Conservation (phyloP, 2,113 vertebrate species). For the Spheniscus mendiculus region DNA sequence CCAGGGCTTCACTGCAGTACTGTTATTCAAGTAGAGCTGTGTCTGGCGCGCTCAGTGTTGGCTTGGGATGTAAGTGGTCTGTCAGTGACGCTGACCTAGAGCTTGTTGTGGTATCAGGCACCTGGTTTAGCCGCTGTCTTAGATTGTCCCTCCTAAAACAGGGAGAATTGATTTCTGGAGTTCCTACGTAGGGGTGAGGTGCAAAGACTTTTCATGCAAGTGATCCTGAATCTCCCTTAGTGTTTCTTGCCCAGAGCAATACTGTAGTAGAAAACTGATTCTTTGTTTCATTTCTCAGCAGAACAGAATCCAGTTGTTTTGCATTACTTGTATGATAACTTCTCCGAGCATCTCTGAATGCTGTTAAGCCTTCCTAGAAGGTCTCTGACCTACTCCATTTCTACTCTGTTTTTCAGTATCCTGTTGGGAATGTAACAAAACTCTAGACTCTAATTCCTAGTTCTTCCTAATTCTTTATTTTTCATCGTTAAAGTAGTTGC, state of each 20-base stretch:
- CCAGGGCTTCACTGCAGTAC: background rate
- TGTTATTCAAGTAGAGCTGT: background rate
- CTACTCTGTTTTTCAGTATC: background rate
- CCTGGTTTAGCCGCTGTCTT: background rate
- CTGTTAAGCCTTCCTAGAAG: background rate
- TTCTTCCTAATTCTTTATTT: background rate
- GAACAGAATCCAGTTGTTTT: background rate
- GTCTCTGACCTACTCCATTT: background rate
- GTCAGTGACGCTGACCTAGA: background rate
- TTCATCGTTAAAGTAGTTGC: background rate
- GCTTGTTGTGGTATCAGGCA: background rate
- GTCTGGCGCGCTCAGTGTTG: background rate
- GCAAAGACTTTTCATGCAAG: background rate
- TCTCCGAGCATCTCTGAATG: background rate
- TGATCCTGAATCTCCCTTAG: background rate
- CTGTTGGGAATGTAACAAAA: background rate
- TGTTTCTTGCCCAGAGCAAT: background rate
- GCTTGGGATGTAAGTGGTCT: background rate
- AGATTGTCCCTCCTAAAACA: background rate
- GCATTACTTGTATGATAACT: rapidly evolving
- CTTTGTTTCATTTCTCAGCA: background rate
- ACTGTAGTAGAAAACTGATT: background rate
- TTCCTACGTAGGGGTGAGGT: background rate
- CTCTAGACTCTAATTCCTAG: background rate
- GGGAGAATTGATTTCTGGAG: background rate